These are phyloP conservation scores for Ptychadena robeensis DNA, from an alignment of 2,797 vertebrate genomes.

Conservation along the genomic window DNA sequence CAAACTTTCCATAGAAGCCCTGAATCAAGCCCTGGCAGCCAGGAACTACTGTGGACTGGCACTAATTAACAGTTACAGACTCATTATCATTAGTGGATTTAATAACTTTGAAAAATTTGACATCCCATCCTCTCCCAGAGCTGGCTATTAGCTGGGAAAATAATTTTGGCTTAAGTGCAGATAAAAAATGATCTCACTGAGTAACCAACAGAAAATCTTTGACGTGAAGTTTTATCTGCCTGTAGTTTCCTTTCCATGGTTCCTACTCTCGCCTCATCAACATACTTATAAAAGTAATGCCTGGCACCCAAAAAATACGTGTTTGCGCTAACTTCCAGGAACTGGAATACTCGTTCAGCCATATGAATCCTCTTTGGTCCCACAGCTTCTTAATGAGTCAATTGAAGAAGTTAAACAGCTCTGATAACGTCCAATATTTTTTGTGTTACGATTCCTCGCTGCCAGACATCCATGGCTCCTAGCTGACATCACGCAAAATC, in stretches of 20 bases:
- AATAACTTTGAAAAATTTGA: no score
- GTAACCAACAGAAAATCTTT: no score
- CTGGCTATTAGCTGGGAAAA: no score
- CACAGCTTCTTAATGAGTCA: background rate
- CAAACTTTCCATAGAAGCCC: background rate
- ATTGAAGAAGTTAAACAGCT: conserved; percentile 1
- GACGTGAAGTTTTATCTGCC: no score
- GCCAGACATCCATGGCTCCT: conserved; percentile 29
- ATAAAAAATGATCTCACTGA: no score
- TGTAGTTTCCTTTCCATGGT: no score
- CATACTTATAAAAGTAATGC: no score
- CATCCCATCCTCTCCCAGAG: no score
- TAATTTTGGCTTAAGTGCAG: no score
- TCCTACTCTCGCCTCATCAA: no score
- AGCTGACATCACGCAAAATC: conserved; percentile 37
- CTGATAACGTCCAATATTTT: conserved; percentile 35
- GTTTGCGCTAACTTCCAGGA: no score
- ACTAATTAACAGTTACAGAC: conserved; percentile 6
- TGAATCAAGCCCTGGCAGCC: background rate
- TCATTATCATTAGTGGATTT: background rate
- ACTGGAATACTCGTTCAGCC: background rate
- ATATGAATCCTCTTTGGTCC: background rate
- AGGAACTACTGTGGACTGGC: background rate
- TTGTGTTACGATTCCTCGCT: conserved; percentile 10
- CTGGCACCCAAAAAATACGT: no score